Percentiles rank a stretch among this genome's conserved stretches.
Conservation (phyloP, 2,113 vertebrate genomes). For the Acinonyx jubatus region DNA sequence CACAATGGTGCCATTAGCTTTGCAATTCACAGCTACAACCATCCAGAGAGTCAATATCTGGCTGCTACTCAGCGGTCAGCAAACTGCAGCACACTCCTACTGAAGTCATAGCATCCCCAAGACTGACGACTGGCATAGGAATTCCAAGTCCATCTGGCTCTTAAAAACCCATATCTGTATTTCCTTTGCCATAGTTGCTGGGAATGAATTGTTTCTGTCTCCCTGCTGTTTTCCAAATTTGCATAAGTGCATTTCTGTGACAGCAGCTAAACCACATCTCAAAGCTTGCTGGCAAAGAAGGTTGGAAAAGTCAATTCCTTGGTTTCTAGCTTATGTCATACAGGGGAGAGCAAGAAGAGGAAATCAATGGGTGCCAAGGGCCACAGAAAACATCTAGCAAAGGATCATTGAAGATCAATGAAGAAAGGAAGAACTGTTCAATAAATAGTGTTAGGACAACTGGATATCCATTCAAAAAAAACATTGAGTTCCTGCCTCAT, state of each 20-base stretch:
- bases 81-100: not conserved
- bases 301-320: not conserved
- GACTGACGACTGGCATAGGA: not conserved
- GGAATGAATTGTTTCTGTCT: not conserved
- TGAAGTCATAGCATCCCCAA: not conserved
- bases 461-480: not conserved
- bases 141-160: not conserved
- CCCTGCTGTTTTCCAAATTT: not conserved
- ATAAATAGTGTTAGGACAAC: not conserved
- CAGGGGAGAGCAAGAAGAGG: not conserved
- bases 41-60: not conserved
- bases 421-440: not conserved
- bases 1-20: accelerated
- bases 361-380: not conserved
- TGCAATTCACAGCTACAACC: not conserved
- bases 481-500: not conserved
- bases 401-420: not conserved
- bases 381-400: not conserved
- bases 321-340: not conserved
- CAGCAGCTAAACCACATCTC: not conserved
- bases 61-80: no score
- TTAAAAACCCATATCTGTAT: not conserved
- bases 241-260: not conserved
- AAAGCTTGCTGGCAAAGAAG: not conserved
- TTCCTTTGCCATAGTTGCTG: not conserved